Percentiles rank a stretch among this genome's conserved stretches.
Conservation (phyloP, 2,113 vertebrate species). For the Oreochromis aureus region DNA sequence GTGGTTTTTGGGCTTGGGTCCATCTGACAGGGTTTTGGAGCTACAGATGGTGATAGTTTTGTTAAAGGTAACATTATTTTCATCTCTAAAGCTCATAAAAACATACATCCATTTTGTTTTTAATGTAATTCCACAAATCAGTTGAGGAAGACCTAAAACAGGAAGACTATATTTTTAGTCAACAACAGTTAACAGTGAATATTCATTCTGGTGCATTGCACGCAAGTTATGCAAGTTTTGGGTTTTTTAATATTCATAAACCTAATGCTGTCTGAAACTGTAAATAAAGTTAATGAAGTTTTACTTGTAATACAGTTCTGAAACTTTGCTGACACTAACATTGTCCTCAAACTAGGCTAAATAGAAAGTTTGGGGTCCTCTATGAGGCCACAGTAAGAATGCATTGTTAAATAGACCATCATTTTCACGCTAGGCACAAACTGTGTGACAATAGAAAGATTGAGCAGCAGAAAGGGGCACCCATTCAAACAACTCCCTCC, state of each 20-base stretch:
- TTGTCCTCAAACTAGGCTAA: background rate
- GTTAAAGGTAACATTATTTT: background rate
- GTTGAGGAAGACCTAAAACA: background rate
- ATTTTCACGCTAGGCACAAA: constrained; percentile 57
- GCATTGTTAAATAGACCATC: background rate
- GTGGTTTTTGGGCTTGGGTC: background rate
- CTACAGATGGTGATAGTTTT: background rate
- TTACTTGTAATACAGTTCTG: background rate
- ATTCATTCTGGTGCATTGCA: background rate
- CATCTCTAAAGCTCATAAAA: background rate
- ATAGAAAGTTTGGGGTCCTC: background rate
- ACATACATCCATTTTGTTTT: background rate
- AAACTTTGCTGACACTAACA: background rate
- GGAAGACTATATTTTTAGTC: background rate
- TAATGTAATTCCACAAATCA: background rate
- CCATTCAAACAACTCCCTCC: constrained; percentile 20
- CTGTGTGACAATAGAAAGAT: constrained; percentile 8
- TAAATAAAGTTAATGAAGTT: background rate
- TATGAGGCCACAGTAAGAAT: background rate
- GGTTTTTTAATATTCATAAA: background rate
- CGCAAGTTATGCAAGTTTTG: background rate
- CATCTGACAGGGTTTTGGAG: background rate
- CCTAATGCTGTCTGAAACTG: background rate
- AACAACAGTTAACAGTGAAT: background rate
- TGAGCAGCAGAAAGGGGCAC: constrained; percentile 30